Conservation (phyloP, 2,888 invertebrate species). For the Apeira syringaria region DNA sequence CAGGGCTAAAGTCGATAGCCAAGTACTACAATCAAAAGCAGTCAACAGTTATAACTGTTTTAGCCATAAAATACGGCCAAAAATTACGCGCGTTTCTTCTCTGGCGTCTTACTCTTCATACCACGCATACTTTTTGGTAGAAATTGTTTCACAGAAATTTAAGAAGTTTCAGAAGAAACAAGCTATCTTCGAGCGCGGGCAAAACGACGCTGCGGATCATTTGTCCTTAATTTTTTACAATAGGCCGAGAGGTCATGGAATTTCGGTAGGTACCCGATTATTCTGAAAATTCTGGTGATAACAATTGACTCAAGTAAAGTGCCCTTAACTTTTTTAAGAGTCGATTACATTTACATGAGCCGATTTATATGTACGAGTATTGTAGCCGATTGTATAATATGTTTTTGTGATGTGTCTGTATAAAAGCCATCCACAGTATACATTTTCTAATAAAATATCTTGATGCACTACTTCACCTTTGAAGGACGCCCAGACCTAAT, state of each 20-base stretch:
- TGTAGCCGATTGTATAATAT: no score
- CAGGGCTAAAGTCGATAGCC: no score
- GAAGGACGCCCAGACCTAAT: no score
- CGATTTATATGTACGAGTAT: no score
- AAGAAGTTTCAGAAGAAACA: conserved; percentile 4
- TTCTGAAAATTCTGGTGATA: conserved; percentile 3
- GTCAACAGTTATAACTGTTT: neutral
- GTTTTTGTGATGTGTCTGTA: no score
- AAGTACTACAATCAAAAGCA: no score
- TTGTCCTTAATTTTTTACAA: conserved; percentile 12
- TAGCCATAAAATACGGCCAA: neutral
- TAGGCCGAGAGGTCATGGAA: neutral
- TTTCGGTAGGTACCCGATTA: neutral
- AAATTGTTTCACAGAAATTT: conserved; percentile 21
- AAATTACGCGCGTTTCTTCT: conserved; percentile 6
- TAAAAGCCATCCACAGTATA: no score
- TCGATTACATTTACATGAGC: conserved; percentile 4
- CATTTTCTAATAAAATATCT: no score
- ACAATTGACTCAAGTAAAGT: conserved; percentile 14
- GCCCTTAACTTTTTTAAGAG: conserved; percentile 4
- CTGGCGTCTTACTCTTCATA: neutral
- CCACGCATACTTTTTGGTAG: conserved; percentile 3
- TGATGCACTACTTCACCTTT: no score
- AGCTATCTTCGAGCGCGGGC: neutral
- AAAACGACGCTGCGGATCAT: conserved; percentile 6